A percentile compares a stretch with the other conserved stretches of the same genome.
Evolutionary conservation across 1,140 invertebrate species (phyloP).

Genomic region (Magallana ariakensis): DNA sequence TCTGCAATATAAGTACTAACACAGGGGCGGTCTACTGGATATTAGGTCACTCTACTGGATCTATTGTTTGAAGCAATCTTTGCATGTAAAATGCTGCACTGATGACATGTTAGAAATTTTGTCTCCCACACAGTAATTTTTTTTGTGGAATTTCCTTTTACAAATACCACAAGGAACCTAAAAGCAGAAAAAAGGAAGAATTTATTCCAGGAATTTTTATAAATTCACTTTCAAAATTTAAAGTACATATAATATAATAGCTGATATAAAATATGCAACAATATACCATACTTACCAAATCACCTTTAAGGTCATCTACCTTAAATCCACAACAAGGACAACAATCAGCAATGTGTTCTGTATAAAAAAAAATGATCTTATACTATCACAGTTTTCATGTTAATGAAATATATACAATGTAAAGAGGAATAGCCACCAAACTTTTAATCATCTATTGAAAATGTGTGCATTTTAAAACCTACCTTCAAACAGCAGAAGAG

Average conservation of each 20-base stretch:
- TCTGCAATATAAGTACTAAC: neutral
- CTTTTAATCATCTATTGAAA: neutral
- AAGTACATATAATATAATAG: too few relatives aligned
- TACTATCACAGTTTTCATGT: neutral
- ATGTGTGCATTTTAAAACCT: neutral
- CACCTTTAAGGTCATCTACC: neutral
- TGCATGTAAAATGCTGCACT: neutral
- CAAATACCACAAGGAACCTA: constrained; percentile 7
- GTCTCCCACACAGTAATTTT: constrained; percentile 7
- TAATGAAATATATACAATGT: neutral
- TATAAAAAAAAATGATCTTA: constrained; percentile 7
- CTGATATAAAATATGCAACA: constrained; percentile 8
- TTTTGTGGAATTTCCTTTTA: constrained; percentile 22
- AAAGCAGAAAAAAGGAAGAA: neutral
- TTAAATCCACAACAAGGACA: constrained; percentile 2
- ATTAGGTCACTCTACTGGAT: too few relatives aligned
- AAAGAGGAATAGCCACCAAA: neutral
- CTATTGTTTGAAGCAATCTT: neutral
- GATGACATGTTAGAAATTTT: neutral
- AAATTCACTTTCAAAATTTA: neutral
- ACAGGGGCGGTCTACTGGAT: neutral
- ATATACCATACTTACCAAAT: neutral
- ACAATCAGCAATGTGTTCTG: neutral
- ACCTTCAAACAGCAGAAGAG: constrained; percentile 6
- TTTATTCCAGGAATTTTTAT: neutral